Evolutionary conservation across 1,140 invertebrate species (phyloP), one percentile per base, ranked within the genome.

Genomic region (Tetragonula clypearis): DNA sequence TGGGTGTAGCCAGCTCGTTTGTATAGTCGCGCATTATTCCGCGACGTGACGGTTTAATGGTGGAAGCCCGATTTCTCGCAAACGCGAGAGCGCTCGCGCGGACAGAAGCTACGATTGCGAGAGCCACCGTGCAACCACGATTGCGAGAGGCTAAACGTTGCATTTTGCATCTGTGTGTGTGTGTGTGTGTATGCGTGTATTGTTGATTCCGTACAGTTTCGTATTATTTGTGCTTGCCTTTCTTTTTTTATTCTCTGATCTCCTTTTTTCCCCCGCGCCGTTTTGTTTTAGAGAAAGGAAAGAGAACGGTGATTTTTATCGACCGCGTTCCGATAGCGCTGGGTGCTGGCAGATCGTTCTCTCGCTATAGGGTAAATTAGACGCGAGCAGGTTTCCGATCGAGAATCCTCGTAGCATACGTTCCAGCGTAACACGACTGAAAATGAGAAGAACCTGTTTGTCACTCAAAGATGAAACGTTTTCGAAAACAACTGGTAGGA

Each of bases 1-100:
- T 89, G 87, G 87, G 87, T 89, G 87, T 89, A 89, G 73, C 87
- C 79, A 75, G 78, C 79, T 89, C 84, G 87, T 89, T 89, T 88
- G 87, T 88, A 81, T 86, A 80, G 87, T 79, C 79, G 87, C 79
- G 87, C 84, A 86, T 89, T 89, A 89, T 89, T 88, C 85, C 84
- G 78, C 87, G 83, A 88, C 79, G 87, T 89, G 86, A 88, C 86
- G 87, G 81, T 89, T 89, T 86, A 88, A 89, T 86, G 79, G 83
- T 68, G 79, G 79, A 88, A 74, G 74, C 58, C 87, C 77, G 87
- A 88, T 88, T 88, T 82, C 87, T 88, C 82, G 82, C 62, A 69
- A 53, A 68, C 35, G 60, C 60, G 55, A 14, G 3, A 77, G 66
- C 76, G 83, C 49, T 49, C 75, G 26, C 56, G 30, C 79, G 53